Evolutionary conservation across 2,888 invertebrate genomes (phyloP).

Genomic region (Eilema griseolum): DNA sequence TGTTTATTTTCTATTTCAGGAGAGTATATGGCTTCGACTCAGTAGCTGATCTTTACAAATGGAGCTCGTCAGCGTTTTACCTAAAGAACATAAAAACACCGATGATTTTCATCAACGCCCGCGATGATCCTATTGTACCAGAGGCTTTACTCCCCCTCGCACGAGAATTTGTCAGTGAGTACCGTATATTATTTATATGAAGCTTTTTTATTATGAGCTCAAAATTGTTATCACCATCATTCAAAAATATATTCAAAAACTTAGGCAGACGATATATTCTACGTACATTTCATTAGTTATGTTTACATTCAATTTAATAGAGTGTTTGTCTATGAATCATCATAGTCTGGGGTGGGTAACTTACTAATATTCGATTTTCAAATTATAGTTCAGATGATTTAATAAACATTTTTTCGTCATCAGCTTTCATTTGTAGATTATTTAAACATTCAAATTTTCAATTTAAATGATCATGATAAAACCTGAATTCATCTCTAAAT

Average conservation of each 20-base stretch:
- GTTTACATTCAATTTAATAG: background rate
- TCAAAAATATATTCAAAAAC: background rate
- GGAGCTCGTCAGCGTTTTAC: conserved; percentile 94
- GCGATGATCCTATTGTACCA: conserved; percentile 97
- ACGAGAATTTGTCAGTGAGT: conserved; percentile 92
- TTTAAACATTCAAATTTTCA: background rate
- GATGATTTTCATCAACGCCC: conserved; percentile 96
- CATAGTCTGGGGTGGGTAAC: background rate
- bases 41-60: conserved; percentile 93
- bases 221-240: background rate
- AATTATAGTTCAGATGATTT: too few species aligned
- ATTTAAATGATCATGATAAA: background rate
- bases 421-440: background rate
- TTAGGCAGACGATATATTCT: background rate
- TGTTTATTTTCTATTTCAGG: conserved; percentile 75
- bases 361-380: too few species aligned
- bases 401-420: too few species aligned
- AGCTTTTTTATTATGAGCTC: too few species aligned
- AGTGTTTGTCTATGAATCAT: background rate
- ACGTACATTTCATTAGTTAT: background rate
- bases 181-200: conserved; percentile 11
- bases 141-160: conserved; percentile 91
- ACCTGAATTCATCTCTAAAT: too few species aligned
- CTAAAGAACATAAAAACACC: conserved; percentile 93
- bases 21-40: conserved; percentile 92